Evolutionary conservation across 2,113 vertebrate species (phyloP), one percentile per base, ranked within the genome.

Genomic region (Vireo altiloquus): DNA sequence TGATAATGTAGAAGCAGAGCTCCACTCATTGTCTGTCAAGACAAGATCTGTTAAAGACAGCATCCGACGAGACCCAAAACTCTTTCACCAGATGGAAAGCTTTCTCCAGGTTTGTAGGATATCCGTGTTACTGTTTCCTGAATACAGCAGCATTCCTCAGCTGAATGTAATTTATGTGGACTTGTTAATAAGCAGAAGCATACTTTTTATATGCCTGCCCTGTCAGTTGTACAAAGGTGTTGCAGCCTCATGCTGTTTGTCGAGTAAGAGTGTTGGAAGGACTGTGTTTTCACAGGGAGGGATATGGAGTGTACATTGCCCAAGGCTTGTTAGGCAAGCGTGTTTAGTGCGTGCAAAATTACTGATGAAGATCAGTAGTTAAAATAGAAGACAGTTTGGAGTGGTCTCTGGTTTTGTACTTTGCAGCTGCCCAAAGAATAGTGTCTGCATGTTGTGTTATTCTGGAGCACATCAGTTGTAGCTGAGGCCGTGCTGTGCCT

Each of bases 1-100:
- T 97, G 99, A 99, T 90, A 99, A 97, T 97, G 97, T 98, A 3
- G 99, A 99, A 90, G 70, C 97, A 59, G 99, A 99, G 80, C 98
- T 99, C 49, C 98, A 98, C 61, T 99, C 98, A 0, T 97, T 99
- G 23, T 98, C 98, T 54, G 96, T 97, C 76, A 98, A 99, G 91
- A 99, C 98, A 50, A 98, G 92, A 95, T 98, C 98, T 33, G 97
- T 99, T 81, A 98, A 99, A 97, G 98, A 99, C 82, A 99, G 98
- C 86, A 97, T 99, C 92, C 98, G 96, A 70, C 97, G 94, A 65
- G 99, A 99, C 74, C 63, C 97, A 15, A 99, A 99, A 82, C 98
- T 99, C 22, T 96, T 97, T 87, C 98, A 97, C 89, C 99, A 99
- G 98, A 98, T 99, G 97, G 98, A 98, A 95, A 97, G 98, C 28